Evolutionary conservation across 2,113 vertebrate species (phyloP).

Genomic region (Phaethon lepturus): DNA sequence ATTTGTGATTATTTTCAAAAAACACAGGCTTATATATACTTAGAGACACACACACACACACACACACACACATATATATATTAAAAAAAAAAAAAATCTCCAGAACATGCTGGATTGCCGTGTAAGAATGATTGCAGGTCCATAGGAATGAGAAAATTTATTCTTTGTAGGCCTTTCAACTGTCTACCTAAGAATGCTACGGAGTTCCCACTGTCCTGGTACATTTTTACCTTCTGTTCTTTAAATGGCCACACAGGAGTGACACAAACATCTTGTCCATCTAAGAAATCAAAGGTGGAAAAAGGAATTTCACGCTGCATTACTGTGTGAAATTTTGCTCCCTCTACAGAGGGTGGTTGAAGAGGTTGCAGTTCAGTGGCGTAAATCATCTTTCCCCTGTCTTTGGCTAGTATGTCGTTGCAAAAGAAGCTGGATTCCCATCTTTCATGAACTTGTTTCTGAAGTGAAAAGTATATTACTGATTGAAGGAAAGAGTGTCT

Average conservation of each 20-base stretch:
- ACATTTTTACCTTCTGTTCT: neutral
- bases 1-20: neutral
- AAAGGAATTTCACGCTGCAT: neutral
- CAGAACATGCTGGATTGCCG: neutral
- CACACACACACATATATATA: too few species aligned
- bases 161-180: neutral
- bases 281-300: neutral
- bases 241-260: neutral
- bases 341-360: constrained; percentile 66
- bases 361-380: neutral
- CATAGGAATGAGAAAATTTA: neutral
- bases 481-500: neutral
- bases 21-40: neutral
- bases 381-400: neutral
- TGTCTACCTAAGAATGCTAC: neutral
- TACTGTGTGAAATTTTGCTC: constrained; percentile 42
- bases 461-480: neutral
- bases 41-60: too few species aligned
- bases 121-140: neutral
- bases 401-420: neutral
- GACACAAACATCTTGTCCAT: neutral
- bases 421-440: neutral
- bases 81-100: neutral
- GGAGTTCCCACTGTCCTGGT: neutral
- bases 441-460: neutral